Evolutionary conservation across 2,113 vertebrate species (phyloP).

Genomic region (Semnopithecus entellus): DNA sequence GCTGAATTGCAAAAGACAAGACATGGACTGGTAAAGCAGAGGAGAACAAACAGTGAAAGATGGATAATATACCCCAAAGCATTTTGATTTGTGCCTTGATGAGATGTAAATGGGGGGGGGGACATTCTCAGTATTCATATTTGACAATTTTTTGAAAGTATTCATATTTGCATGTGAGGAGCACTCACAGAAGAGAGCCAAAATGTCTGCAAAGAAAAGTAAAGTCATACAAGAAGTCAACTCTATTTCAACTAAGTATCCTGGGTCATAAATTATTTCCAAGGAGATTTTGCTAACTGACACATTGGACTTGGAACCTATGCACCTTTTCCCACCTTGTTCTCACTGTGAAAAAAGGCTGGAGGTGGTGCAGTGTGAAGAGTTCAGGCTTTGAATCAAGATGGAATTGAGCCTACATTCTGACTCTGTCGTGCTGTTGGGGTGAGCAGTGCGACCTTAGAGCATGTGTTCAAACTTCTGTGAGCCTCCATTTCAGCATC

Average conservation of each 20-base stretch:
- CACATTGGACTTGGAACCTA: background rate
- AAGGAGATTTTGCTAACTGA: background rate
- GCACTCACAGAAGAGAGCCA: background rate
- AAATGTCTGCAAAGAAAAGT: background rate
- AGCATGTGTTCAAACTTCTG: background rate
- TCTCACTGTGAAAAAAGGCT: background rate
- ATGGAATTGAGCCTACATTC: background rate
- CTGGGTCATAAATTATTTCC: background rate
- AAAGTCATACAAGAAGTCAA: slow-evolving; percentile 21
- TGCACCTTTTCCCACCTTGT: fast-evolving
- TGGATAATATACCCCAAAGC: background rate
- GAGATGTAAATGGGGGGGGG: background rate
- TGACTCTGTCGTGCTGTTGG: background rate
- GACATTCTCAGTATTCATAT: too few relatives aligned
- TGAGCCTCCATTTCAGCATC: background rate
- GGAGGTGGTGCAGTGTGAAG: background rate
- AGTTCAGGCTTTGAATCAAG: background rate
- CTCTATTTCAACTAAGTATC: slow-evolving; percentile 6
- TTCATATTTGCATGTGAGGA: background rate
- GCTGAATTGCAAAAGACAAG: background rate
- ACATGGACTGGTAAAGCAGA: background rate
- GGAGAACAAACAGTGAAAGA: background rate
- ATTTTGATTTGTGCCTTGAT: background rate
- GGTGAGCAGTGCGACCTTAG: background rate
- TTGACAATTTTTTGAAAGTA: too few relatives aligned